Evolutionary conservation across 2,113 vertebrate genomes (phyloP), one percentile per base, ranked within the genome.

Genomic region (Meleagris gallopavo): DNA sequence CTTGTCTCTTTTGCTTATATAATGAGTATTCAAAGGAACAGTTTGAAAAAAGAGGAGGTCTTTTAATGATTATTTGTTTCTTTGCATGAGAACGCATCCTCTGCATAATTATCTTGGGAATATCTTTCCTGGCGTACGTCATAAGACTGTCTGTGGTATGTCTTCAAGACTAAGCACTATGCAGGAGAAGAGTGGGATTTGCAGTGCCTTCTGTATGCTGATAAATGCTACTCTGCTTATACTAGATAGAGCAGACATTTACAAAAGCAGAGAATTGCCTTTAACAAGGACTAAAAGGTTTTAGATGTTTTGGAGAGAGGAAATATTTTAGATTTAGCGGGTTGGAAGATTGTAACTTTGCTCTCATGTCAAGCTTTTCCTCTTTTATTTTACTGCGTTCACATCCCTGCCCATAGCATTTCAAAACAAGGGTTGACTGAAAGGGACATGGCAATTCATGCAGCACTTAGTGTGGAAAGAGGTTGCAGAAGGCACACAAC

Each of bases 41-140:
- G 6, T 46, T 87, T 85, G 64, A 34, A 45, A 94, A 76, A 78
- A 82, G 58, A 84, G 58, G 54, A 89, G 43, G 36, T 13, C n/a
- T 29, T 92, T 76, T 85, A 93, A 91, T 92, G 84, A 85, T 90
- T 90, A 79, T 94, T 92, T 92, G 65, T 73, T 86, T 57, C 92
- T 92, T 80, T 92, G 58, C 48, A 76, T 50, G 65, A 83, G 91
- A 94, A 70, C 74, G 41, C 64, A 82, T 95, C 67, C 81, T 93
- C 89, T 95, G 92, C 92, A 88, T 92, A 88, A 84, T 89, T 96
- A 86, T 86, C 94, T 94, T 93, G 40, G 34, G 92, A 41, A 43
- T 79, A 43, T 29, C n/a, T 93, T 86, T 84, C 36, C 24, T 84
- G 58, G 27, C 25, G 4, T 69, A 43, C 2, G 0, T 86, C 81